Base-by-base conservation (phyloP, 2,888 invertebrate species). In the Mycalesis mineus region DNA sequence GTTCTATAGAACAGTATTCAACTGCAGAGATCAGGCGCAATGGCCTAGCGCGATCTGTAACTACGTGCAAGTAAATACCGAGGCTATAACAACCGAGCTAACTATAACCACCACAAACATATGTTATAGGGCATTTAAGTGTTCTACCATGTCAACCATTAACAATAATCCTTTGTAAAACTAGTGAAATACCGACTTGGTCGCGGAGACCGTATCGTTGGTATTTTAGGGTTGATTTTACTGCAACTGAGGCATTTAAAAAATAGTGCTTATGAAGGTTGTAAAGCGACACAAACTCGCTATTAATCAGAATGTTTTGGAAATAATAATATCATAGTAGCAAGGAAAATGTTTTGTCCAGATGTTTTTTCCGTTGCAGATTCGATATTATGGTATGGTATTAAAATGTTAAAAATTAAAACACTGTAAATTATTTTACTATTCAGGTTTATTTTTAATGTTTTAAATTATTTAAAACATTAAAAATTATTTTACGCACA, bases 141-240 rank as follows among this genome's bases (percentile, higher is more conserved):
- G 61, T 47, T 57, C 74, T 70, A 67, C 68, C 64, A 53, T 60
- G 55, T 52, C 71, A 54, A 65, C 74, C 77, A 80, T 82, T 84
- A 79, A 80, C 76, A 74, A 77, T 85, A 84, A 86, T 86, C 86
- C 80, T 80, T 80, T 79, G 77, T 74, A 78, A 77, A 77, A 73
- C 68, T 68, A 58, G 66, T 68, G 65, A 69, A 69, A 71, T 62
- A 61, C 62, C 61, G 31, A 33, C 49, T n/a, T 33, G 62, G 64
- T 64, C 60, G 62, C 60, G 60, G 51, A 51, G 61, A 71, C 70
- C 69, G 57, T 65, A 68, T 41, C 0, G 0, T 0, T 9, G n/a
- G 37, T 13, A 54, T 11, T 37, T 59, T 66, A 80, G 62, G 73
- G 82, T 78, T 74, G 67, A 70, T 28, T 70, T 69, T 78, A n/a